Conservation (phyloP, 1,140 invertebrate species). For the Dolichoris vasculosae region DNA sequence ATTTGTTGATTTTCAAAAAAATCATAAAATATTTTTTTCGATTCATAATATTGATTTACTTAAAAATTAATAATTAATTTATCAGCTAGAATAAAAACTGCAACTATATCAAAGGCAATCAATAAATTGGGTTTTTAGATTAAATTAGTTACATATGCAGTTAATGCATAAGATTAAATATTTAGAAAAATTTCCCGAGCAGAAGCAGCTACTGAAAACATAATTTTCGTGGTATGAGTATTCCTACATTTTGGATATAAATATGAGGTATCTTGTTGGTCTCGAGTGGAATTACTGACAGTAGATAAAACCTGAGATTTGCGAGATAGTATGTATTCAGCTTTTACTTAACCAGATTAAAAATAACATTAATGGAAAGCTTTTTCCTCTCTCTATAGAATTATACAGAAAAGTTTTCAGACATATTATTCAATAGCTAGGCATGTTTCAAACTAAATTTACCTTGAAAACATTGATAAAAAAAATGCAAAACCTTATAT, state of each 20-base stretch:
- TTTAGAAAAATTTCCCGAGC: too few species aligned
- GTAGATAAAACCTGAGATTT: constrained; percentile 9
- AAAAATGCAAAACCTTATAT: neutral
- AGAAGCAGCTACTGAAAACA: too few species aligned
- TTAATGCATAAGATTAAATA: too few species aligned
- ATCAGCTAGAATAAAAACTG: too few species aligned
- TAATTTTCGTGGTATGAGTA: neutral
- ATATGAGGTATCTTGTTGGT: neutral
- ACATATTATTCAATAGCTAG: neutral
- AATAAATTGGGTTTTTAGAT: too few species aligned
- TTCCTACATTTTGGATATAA: constrained; percentile 4
- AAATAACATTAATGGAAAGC: constrained; percentile 23
- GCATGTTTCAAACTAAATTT: constrained; percentile 2
- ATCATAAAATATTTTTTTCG: too few species aligned
- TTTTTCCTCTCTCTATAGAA: neutral
- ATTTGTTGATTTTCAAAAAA: too few species aligned
- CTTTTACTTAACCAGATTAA: constrained; percentile 9
- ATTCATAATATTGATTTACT: too few species aligned
- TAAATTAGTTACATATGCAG: too few species aligned
- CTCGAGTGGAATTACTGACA: neutral
- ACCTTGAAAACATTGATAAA: neutral
- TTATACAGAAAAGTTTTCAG: constrained; percentile 21
- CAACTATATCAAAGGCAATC: too few species aligned
- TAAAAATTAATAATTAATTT: too few species aligned
- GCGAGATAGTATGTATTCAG: constrained; percentile 8